Evolutionary conservation across 2,888 invertebrate genomes (phyloP), one percentile per base, ranked within the genome.

Genomic region (Hypomecis atomaria): DNA sequence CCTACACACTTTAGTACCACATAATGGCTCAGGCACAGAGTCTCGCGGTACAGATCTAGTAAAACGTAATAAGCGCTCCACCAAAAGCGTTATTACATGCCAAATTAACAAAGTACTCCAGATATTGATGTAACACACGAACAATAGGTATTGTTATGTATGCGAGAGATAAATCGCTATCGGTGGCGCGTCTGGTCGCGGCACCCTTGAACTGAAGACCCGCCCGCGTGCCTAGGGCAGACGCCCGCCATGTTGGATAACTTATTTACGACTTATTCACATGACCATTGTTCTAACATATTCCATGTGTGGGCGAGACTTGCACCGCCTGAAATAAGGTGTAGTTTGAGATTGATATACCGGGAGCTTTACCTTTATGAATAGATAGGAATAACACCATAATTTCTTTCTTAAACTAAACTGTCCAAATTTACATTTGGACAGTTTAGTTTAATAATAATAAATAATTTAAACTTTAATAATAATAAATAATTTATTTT

Each of bases 141-240:
- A 49, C 48, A 49, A 49, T 36, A 49, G 36, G 34, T 36, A n/a
- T n/a, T 49, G 37, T 36, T 49, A 9, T n/a, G 36, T 49, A 11
- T 11, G 33, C 33, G 11, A 33, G 8, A n/a, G 52, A 52, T 52
- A 52, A 42, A 42, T 33, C 23, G 52, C 33, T 52, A 52, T 52
- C 52, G 36, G 49, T 5, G 33, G 6, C 43, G 13, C 44, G 44
- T 55, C 44, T 55, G 55, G 44, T 36, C 55, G 38, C 47, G 11
- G 49, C 13, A 37, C 38, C 56, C 56, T 56, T 56, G 56, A 56
- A 56, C 56, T 56, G 56, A 56, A 56, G 56, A 56, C 56, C 56
- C 56, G 10, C 47, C 38, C 47, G 47, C 47, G 44, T 43, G 37
- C 36, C 6, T 0, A 10, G 13, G n/a, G 4, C 8, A 5, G 23